Percentiles rank a stretch among this genome's conserved stretches.
Conservation (phyloP, 2,113 vertebrate species). For the Sphaerodactylus townsendi region DNA sequence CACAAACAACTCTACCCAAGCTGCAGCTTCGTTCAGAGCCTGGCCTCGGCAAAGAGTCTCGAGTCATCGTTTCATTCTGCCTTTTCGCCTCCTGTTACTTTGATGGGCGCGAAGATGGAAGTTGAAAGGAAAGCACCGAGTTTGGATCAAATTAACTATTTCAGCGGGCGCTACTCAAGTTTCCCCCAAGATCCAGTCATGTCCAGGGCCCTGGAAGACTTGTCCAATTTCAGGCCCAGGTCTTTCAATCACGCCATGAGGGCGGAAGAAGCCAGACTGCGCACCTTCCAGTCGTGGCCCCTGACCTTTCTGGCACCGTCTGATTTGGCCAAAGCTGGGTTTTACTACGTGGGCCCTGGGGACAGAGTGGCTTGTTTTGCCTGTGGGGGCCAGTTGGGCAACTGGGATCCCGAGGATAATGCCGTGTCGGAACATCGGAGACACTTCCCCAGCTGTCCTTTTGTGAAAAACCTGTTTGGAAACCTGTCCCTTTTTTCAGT, state of each 20-base stretch:
- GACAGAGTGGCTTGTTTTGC: constrained; percentile 94
- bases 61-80: constrained; percentile 80
- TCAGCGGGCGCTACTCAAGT: constrained; percentile 81
- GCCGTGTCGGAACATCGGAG: constrained; percentile 90
- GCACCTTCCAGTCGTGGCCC: constrained; percentile 85
- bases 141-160: constrained; percentile 80
- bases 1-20: constrained; percentile 87
- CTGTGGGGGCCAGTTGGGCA: constrained; percentile 90
- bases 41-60: constrained; percentile 73
- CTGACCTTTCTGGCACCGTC: constrained; percentile 83
- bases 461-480: constrained; percentile 80
- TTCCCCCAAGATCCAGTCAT: constrained; percentile 79
- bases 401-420: constrained; percentile 97
- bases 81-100: constrained; percentile 72
- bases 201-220: constrained; percentile 79
- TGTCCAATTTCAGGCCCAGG: constrained; percentile 76
- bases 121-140: constrained; percentile 55
- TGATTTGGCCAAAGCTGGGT: constrained; percentile 92
- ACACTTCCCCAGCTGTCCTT: constrained; percentile 91
- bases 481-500: constrained; percentile 78
- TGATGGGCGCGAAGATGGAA: not conserved
- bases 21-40: constrained; percentile 88
- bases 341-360: constrained; percentile 90
- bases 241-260: constrained; percentile 82
- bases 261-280: constrained; percentile 87